A percentile compares a stretch with the other conserved stretches of the same genome.
Evolutionary conservation across 2,888 invertebrate genomes (phyloP).

Genomic region (Campaea margaritaria): DNA sequence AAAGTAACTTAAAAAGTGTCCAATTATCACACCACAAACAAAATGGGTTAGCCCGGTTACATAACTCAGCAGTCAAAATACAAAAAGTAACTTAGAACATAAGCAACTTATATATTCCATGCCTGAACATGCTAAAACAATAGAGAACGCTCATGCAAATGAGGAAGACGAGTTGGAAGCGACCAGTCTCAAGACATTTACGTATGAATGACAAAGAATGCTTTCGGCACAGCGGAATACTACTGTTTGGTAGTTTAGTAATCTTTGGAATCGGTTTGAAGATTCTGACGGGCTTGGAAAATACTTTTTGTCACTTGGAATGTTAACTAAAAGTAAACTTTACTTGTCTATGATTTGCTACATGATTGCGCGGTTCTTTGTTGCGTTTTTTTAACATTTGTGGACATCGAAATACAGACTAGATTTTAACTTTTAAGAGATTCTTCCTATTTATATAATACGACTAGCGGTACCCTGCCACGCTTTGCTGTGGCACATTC

Average conservation of each 20-base stretch:
- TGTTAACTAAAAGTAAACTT: not conserved
- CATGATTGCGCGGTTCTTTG: not conserved
- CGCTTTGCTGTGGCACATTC: too few relatives aligned
- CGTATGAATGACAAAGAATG: conserved; percentile 39
- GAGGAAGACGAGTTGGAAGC: conserved; percentile 23
- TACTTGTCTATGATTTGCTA: not conserved
- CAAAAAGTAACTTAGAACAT: not conserved
- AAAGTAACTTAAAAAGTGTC: not conserved
- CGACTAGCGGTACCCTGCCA: too few relatives aligned
- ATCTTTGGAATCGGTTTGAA: conserved; percentile 4
- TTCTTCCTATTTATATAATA: too few relatives aligned
- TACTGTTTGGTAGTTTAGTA: conserved; percentile 21
- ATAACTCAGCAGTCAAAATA: conserved; percentile 10
- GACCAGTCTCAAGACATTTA: conserved; percentile 27
- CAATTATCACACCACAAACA: conserved; percentile 7
- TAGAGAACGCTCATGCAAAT: conserved; percentile 40
- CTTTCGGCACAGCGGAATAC: conserved; percentile 14
- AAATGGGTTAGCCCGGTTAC: conserved; percentile 24
- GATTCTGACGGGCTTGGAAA: conserved; percentile 9
- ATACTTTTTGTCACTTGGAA: conserved; percentile 2
- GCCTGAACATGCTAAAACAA: conserved; percentile 33
- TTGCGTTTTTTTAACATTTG: not conserved
- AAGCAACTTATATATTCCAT: conserved; percentile 24
- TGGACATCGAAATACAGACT: too few relatives aligned
- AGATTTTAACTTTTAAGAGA: too few relatives aligned